Evolutionary conservation across 2,888 invertebrate species (phyloP).

Genomic region (Helobdella robusta): DNA sequence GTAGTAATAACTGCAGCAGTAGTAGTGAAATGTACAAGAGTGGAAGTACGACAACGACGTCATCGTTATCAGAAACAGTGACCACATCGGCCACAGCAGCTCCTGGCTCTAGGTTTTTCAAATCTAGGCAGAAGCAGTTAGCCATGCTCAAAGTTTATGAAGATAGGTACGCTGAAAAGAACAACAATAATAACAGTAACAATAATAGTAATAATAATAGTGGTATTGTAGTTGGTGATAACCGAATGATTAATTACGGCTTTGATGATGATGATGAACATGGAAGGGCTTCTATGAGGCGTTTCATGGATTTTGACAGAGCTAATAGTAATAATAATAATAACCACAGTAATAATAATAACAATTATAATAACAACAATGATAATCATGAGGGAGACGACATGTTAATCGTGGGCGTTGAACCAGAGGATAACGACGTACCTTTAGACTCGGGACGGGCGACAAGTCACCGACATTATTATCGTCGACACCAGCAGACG

Average conservation of each 20-base stretch:
- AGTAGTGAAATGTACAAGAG: neutral
- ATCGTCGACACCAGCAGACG: no score
- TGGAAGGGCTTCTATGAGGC: neutral
- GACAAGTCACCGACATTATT: no score
- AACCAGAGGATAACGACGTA: no score
- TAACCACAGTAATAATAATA: no score
- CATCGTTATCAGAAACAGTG: neutral
- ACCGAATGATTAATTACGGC: neutral
- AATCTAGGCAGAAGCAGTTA: no score
- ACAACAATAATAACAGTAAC: neutral
- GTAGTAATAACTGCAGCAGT: neutral
- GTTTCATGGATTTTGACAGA: neutral
- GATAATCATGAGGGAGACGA: neutral
- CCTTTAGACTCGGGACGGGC: no score
- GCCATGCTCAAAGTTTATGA: neutral
- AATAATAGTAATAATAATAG: conserved; percentile 9
- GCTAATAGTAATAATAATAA: neutral
- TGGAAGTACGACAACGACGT: neutral
- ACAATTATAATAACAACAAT: no score
- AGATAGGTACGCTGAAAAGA: neutral
- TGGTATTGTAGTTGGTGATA: neutral
- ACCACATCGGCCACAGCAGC: no score
- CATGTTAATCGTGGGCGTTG: no score
- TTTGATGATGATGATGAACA: neutral
- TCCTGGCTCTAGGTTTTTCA: neutral